Evolutionary conservation across 2,113 vertebrate genomes (phyloP).

Genomic region (Prunella fulvescens): DNA sequence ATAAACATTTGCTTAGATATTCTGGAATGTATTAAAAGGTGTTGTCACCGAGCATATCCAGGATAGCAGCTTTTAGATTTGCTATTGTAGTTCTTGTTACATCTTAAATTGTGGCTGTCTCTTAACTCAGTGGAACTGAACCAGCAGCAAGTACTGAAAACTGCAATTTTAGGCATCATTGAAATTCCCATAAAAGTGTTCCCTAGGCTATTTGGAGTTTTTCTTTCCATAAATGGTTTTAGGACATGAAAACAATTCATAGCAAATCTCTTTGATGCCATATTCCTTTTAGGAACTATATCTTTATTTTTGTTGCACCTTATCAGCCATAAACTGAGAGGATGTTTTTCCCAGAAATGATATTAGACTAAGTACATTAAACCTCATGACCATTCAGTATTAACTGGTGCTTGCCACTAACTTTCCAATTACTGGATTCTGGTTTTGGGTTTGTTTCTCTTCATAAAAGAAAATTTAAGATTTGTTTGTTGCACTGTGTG

Average conservation of each 20-base stretch:
- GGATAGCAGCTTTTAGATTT: not conserved
- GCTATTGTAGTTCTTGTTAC: not conserved
- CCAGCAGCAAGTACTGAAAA: not conserved
- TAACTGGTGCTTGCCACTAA: not conserved
- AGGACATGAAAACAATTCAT: not conserved
- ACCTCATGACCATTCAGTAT: not conserved
- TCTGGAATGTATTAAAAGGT: not conserved
- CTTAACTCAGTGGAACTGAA: not conserved
- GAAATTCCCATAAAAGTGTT: not conserved
- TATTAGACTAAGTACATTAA: not conserved
- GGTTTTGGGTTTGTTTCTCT: not conserved
- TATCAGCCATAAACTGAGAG: not conserved
- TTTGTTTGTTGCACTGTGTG: not conserved
- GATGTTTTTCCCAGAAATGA: not conserved
- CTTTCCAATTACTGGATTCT: not conserved
- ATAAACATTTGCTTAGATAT: slow-evolving; percentile 35
- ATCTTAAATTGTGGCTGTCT: not conserved
- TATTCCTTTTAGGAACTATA: not conserved
- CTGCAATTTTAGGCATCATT: not conserved
- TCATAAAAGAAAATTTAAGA: not conserved
- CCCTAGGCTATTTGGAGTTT: not conserved
- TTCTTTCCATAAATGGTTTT: not conserved
- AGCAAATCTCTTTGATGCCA: not conserved
- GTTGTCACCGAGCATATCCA: not conserved
- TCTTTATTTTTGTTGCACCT: not conserved